These are phyloP conservation scores for Drosophila atripex DNA, from an alignment of 2,888 invertebrate species.

Conservation along the genomic window DNA sequence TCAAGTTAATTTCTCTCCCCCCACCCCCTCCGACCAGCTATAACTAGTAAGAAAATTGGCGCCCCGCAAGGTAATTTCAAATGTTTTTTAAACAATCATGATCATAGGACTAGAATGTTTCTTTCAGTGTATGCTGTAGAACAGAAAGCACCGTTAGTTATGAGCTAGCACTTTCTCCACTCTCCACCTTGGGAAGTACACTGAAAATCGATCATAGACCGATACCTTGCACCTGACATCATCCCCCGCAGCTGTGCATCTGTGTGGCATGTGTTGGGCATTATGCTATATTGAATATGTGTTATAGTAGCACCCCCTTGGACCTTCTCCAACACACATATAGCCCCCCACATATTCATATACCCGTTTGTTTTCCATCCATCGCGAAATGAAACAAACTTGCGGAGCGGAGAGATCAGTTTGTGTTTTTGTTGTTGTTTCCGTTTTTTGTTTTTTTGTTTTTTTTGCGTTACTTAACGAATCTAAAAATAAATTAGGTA, in stretches of 20 bases:
- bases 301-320: neutral
- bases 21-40: constrained; percentile 51
- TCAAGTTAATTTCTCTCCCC: constrained; percentile 26
- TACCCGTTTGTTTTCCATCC: constrained; percentile 28
- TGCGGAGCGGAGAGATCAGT: constrained; percentile 11
- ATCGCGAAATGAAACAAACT: constrained; percentile 39
- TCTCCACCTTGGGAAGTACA: neutral
- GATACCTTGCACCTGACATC: constrained; percentile 27
- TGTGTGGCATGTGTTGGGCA: constrained; percentile 32
- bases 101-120: neutral
- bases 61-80: constrained; percentile 64
- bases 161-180: constrained; percentile 9
- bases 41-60: constrained; percentile 65
- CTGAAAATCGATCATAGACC: neutral
- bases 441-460: constrained; percentile 2
- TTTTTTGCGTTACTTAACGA: constrained; percentile 42
- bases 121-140: constrained; percentile 1
- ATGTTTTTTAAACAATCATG: constrained; percentile 4
- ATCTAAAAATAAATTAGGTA: constrained; percentile 66
- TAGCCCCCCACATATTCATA: neutral
- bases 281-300: constrained; percentile 4
- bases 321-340: neutral
- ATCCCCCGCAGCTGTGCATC: constrained; percentile 22
- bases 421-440: constrained; percentile 18
- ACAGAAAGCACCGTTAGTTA: constrained; percentile 12